These are phyloP conservation scores for Caenorhabditis angaria DNA, from an alignment of 2,888 invertebrate genomes.

Conservation along the genomic window DNA sequence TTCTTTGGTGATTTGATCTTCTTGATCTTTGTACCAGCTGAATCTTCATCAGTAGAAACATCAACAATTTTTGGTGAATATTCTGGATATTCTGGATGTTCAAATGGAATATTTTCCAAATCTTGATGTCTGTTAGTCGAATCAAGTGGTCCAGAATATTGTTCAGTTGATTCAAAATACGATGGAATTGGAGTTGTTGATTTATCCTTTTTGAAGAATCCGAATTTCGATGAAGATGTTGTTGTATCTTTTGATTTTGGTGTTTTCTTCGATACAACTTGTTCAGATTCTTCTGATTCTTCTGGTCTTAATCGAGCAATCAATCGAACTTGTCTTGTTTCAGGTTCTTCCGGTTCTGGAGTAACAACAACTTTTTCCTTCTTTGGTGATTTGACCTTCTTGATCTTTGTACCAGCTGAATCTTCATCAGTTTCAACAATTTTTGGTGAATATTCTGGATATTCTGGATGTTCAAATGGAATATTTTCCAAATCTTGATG, in stretches of 20 bases:
- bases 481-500: constrained; percentile 33
- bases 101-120: no score
- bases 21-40: no score
- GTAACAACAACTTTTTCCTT: not conserved
- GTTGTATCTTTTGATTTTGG: not conserved
- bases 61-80: no score
- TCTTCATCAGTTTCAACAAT: constrained; percentile 31
- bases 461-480: constrained; percentile 13
- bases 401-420: constrained; percentile 14
- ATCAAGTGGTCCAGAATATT: no score
- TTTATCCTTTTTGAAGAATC: no score
- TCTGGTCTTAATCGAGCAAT: constrained; percentile 19
- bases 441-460: constrained; percentile 14
- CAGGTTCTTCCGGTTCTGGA: constrained; percentile 16
- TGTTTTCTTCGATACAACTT: not conserved
- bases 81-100: no score
- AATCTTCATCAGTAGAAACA: no score
- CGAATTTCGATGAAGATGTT: no score
- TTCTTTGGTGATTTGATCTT: no score
- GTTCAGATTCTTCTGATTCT: constrained; percentile 13
- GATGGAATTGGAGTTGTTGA: no score
- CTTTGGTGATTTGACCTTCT: constrained; percentile 26
- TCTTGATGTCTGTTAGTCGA: no score
- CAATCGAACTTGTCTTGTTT: constrained; percentile 20
- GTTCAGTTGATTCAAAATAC: no score